Evolutionary conservation across 2,888 invertebrate genomes (phyloP).

Genomic region (Leptopilina drosophilae): DNA sequence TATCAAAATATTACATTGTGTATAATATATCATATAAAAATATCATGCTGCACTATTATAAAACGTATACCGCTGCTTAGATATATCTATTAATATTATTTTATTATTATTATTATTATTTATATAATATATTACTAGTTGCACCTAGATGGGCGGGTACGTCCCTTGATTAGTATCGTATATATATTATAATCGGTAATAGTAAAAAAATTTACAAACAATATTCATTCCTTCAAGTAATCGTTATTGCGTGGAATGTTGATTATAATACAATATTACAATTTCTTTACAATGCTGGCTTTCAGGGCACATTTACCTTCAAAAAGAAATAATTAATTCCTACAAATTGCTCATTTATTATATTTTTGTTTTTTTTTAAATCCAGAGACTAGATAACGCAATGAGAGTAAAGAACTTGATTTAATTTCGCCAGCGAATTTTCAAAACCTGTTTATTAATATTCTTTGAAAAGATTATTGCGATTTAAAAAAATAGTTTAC

Average conservation of each 20-base stretch:
- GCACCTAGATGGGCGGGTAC: conserved; percentile 65
- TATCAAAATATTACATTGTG: conserved; percentile 67
- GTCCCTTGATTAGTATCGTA: conserved; percentile 60
- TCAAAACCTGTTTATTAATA: too few relatives aligned
- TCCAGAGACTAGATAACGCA: conserved; percentile 17
- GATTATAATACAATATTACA: conserved; percentile 63
- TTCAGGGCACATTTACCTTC: conserved; percentile 38
- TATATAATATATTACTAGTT: conserved; percentile 56
- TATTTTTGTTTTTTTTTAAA: neutral
- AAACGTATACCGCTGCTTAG: conserved; percentile 63
- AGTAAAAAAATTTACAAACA: conserved; percentile 40
- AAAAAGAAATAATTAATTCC: conserved; percentile 15
- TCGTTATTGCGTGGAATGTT: conserved; percentile 62
- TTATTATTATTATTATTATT: conserved; percentile 35
- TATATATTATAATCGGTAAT: conserved; percentile 49
- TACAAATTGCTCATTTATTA: neutral
- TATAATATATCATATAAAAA: conserved; percentile 70
- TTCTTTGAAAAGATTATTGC: too few relatives aligned
- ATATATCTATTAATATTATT: conserved; percentile 52
- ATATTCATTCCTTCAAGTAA: conserved; percentile 48
- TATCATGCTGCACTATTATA: conserved; percentile 73
- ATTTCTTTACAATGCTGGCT: conserved; percentile 44
- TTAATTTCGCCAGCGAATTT: too few relatives aligned
- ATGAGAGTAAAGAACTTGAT: neutral
- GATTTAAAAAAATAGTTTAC: too few relatives aligned